Evolutionary conservation across 2,113 vertebrate species (phyloP).

Genomic region (Recurvirostra avosetta): DNA sequence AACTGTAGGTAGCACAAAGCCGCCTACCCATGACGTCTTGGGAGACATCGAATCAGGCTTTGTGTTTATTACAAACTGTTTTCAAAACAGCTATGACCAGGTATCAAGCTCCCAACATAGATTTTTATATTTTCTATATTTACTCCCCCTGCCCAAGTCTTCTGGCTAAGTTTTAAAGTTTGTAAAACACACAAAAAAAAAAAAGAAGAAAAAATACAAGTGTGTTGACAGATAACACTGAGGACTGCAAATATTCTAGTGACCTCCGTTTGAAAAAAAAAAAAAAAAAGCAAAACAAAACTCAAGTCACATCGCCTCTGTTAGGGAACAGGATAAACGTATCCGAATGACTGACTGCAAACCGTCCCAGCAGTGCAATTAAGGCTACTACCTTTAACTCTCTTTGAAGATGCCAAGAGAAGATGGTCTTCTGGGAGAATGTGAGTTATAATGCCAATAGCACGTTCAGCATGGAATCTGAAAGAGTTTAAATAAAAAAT

Average conservation of each 20-base stretch:
- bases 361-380: accelerated
- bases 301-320: not conserved
- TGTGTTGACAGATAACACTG: not conserved
- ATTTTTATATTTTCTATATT: not conserved
- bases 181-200: too few species aligned
- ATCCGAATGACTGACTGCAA: not conserved
- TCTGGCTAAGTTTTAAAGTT: not conserved
- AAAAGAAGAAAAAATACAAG: not conserved
- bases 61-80: not conserved
- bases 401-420: constrained; percentile 96
- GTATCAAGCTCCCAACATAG: accelerated
- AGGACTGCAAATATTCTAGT: not conserved
- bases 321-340: not conserved
- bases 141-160: not conserved
- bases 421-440: constrained; percentile 99
- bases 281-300: not conserved
- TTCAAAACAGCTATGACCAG: not conserved
- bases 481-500: not conserved
- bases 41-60: not conserved
- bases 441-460: constrained; percentile 99
- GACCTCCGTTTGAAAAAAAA: not conserved
- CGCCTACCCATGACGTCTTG: accelerated
- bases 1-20: not conserved
- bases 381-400: constrained; percentile 90
- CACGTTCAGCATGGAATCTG: constrained; percentile 98